phyloP scores from a whole-genome alignment of 2,797 vertebrate genomes.

The Gymnothorax reevesii region DNA sequence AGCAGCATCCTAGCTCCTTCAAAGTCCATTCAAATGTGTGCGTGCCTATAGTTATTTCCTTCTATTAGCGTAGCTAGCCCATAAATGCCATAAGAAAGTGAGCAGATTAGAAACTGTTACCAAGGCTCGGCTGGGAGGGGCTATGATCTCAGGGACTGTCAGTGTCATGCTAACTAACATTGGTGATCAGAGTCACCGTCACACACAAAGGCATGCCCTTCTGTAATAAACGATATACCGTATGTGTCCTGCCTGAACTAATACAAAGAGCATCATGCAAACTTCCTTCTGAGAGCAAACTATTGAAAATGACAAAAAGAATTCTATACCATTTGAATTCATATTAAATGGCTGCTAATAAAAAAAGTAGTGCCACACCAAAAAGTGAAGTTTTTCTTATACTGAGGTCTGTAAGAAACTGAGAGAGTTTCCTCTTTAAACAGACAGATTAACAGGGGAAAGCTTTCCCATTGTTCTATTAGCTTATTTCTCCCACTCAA shows the following conservation, averaged over 20 bases:
- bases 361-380: not conserved
- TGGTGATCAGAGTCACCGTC: too few relatives aligned
- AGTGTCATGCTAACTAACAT: too few relatives aligned
- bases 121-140: not conserved
- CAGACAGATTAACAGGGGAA: not conserved
- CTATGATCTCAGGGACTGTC: too few relatives aligned
- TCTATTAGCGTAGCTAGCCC: not conserved
- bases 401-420: not conserved
- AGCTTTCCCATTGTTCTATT: not conserved
- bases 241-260: not conserved
- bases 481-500: not conserved
- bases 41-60: not conserved
- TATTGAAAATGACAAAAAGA: too few relatives aligned
- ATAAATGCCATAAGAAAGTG: too few relatives aligned
- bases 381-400: not conserved
- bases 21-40: not conserved
- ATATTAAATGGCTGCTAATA: too few relatives aligned
- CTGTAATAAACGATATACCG: too few relatives aligned
- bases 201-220: too few relatives aligned
- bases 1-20: not conserved
- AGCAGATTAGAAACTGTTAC: not conserved
- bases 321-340: too few relatives aligned
- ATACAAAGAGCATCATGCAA: not conserved
- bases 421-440: not conserved
- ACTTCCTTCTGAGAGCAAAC: not conserved